These are phyloP conservation scores for Eristalis arbustorum DNA, from an alignment of 2,888 invertebrate species.

Conservation along the genomic window DNA sequence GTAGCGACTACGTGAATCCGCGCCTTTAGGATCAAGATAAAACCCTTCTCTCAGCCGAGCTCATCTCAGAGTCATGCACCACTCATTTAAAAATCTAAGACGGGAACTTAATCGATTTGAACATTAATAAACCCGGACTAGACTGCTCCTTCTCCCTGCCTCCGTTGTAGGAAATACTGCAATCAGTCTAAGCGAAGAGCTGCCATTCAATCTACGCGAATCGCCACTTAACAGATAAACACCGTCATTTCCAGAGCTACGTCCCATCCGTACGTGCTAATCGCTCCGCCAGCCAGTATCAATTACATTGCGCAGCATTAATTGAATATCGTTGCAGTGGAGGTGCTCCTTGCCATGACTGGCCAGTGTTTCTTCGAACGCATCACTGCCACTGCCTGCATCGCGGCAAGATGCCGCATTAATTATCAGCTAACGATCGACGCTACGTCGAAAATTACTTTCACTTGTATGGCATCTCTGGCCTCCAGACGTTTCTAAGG, in stretches of 20 bases:
- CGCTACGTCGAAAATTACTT: slow-evolving; percentile 40
- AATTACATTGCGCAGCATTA: slow-evolving; percentile 55
- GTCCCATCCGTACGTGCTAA: slow-evolving; percentile 42
- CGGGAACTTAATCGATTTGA: background rate
- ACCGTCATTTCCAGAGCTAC: slow-evolving; percentile 36
- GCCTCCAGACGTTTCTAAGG: background rate
- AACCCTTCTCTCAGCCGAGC: background rate
- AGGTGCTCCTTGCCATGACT: slow-evolving; percentile 53
- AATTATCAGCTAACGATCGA: slow-evolving; percentile 59
- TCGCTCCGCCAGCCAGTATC: slow-evolving; percentile 44
- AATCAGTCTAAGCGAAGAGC: slow-evolving; percentile 7
- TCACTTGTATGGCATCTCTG: slow-evolving; percentile 30
- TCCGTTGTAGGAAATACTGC: background rate
- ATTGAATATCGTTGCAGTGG: slow-evolving; percentile 53
- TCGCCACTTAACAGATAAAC: slow-evolving; percentile 41
- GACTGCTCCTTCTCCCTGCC: background rate
- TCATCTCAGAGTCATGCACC: background rate
- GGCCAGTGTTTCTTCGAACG: slow-evolving; percentile 47
- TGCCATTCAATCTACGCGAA: slow-evolving; percentile 8
- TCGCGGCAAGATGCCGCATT: slow-evolving; percentile 45
- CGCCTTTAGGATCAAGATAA: background rate
- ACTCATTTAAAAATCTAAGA: background rate
- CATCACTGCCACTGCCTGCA: slow-evolving; percentile 11
- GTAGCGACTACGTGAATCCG: too few species aligned
- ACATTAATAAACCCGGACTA: background rate